A percentile compares a stretch with the other conserved stretches of the same genome.
phyloP scores from a whole-genome alignment of 2,888 invertebrate genomes.

The Icerya purchasi region DNA sequence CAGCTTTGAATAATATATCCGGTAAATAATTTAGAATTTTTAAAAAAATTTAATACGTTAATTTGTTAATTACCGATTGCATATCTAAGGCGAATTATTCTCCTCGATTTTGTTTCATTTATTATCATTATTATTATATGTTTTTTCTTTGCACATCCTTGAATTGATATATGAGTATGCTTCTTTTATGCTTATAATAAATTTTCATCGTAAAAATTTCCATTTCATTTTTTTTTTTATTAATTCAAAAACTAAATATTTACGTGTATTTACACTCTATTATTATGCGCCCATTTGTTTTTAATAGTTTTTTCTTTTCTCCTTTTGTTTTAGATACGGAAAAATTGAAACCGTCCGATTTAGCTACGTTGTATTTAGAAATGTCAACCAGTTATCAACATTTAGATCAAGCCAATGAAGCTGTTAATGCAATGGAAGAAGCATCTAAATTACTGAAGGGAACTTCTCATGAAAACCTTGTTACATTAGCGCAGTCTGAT shows the following conservation, averaged over 20 bases:
- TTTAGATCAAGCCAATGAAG: constrained; percentile 51
- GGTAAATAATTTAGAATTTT: constrained; percentile 12
- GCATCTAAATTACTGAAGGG: constrained; percentile 25
- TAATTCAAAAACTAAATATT: too few species aligned
- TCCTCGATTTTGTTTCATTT: too few species aligned
- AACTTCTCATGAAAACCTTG: constrained; percentile 64
- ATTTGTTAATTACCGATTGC: not conserved
- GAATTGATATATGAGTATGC: too few species aligned
- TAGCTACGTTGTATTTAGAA: constrained; percentile 69
- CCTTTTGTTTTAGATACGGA: constrained; percentile 14
- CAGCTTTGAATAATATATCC: constrained; percentile 30
- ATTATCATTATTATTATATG: too few species aligned
- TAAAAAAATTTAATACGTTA: not conserved
- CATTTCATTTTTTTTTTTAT: too few species aligned
- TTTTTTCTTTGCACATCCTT: too few species aligned
- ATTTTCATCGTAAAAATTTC: too few species aligned
- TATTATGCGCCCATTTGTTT: too few species aligned
- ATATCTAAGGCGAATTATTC: too few species aligned
- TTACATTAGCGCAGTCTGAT: constrained; percentile 69
- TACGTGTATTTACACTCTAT: too few species aligned
- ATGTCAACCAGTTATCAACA: constrained; percentile 53
- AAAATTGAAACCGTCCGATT: constrained; percentile 34
- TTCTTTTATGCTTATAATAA: too few species aligned
- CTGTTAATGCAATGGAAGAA: constrained; percentile 56
- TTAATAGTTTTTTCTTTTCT: too few species aligned